Conservation (phyloP, 2,113 vertebrate genomes). For the Aspiorhynchus laticeps region DNA sequence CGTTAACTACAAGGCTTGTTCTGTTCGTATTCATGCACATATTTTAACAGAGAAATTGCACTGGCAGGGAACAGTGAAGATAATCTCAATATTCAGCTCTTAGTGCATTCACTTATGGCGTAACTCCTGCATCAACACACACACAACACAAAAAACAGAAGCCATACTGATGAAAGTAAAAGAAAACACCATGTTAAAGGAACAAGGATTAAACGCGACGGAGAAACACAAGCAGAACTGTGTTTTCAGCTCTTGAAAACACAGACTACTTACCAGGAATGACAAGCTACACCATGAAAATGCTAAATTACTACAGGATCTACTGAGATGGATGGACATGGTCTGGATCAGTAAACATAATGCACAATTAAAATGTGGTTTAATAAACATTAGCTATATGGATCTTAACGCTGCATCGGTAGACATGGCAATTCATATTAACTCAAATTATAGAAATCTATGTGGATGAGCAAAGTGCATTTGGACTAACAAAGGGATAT, state of each 20-base stretch:
- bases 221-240: conserved; percentile 14
- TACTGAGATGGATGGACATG: not conserved
- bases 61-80: conserved; percentile 30
- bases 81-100: conserved; percentile 43
- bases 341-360: not conserved
- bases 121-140: conserved; percentile 6
- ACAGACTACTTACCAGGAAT: conserved; percentile 56
- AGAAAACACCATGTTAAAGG: not conserved
- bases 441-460: not conserved
- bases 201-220: not conserved
- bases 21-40: conserved; percentile 14
- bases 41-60: conserved; percentile 20
- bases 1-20: conserved; percentile 40
- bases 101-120: conserved; percentile 13
- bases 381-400: not conserved
- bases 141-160: not conserved
- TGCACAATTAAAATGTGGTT: not conserved
- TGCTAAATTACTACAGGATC: conserved; percentile 2
- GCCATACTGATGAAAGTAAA: not conserved
- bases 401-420: not conserved
- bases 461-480: not conserved
- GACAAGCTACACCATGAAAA: conserved; percentile 26
- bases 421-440: not conserved
- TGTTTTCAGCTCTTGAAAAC: conserved; percentile 31
- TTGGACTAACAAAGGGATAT: not conserved